Evolutionary conservation across 2,888 invertebrate species (phyloP).

Genomic region (Eupithecia exiguata): DNA sequence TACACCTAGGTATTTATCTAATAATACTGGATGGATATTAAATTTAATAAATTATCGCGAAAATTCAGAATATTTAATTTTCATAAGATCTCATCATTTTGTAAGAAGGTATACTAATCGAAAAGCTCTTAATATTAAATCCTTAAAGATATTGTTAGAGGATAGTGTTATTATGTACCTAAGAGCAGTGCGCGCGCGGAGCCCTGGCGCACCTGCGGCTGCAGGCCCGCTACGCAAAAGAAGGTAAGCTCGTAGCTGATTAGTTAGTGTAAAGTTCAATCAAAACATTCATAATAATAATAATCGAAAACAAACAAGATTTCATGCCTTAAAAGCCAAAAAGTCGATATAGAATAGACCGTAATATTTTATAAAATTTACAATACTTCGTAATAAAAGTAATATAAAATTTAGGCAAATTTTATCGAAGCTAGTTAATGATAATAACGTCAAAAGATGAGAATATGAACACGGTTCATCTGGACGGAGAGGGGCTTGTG

Average conservation of each 20-base stretch:
- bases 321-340: slow-evolving; percentile 40
- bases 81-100: slow-evolving; percentile 79
- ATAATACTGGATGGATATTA: slow-evolving; percentile 83
- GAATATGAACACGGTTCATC: slow-evolving; percentile 77
- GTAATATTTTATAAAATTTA: slow-evolving; percentile 35
- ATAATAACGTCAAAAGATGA: slow-evolving; percentile 58
- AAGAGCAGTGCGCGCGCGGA: slow-evolving; percentile 46
- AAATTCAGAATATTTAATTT: slow-evolving; percentile 69
- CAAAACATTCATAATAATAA: slow-evolving; percentile 31
- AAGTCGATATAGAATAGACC: slow-evolving; percentile 36
- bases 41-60: slow-evolving; percentile 78
- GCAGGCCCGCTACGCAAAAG: slow-evolving; percentile 57
- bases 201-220: slow-evolving; percentile 55
- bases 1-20: slow-evolving; percentile 74
- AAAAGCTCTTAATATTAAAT: slow-evolving; percentile 78
- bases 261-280: slow-evolving; percentile 38
- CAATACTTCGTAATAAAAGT: slow-evolving; percentile 37
- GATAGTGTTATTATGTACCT: slow-evolving; percentile 69
- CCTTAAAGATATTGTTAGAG: slow-evolving; percentile 59
- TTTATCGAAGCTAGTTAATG: slow-evolving; percentile 58
- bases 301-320: slow-evolving; percentile 24
- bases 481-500: slow-evolving; percentile 80
- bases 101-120: slow-evolving; percentile 75
- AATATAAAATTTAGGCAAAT: slow-evolving; percentile 49
- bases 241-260: slow-evolving; percentile 70